Base-by-base conservation (phyloP, 2,113 vertebrate species). In the Paracanthobrama guichenoti region DNA sequence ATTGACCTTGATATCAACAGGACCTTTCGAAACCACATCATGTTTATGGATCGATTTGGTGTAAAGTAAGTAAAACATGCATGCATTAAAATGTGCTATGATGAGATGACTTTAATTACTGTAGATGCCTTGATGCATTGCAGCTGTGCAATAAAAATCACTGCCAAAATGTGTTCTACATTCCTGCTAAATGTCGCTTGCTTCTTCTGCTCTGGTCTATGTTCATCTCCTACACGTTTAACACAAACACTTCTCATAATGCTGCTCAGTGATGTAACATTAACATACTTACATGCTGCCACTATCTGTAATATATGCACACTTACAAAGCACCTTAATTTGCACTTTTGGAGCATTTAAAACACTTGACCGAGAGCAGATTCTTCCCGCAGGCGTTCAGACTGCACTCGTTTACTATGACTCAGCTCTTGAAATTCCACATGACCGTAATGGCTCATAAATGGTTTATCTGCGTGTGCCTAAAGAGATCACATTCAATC, bases 1-100 rank as follows among this genome's bases (percentile, higher is more conserved):
- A 98, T 98, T 2, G 97, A 98, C 87, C 89, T 97, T 88, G 97
- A 97, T 18, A 95, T 97, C 82, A 97, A 97, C 93, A 91, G 97
- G 71, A 98, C 97, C 31, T 98, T 98, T 75, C 89, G 96, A 18
- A 96, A 98, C 91, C 96, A 98, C 77, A 95, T 98, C 90, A 98
- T 98, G 97, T 98, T 98, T 84, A 95, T 95, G 91, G 96, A 97
- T 78, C 95, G 97, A 75, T 97, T 96, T 0, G 96, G 96, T 84
- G 94, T 97, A 85, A 97, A 97, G 96, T 98, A 86, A 94, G 96
- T 94, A 14, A 81, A 20, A 6, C 59, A 26, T 2, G 5, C 24
- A 57, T 50, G 42, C 53, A 4, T 26, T 60, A 2, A 22, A 77
- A 10, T 42, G 55, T 75, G 55, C 60, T 67, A 3, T 46, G 11